Evolutionary conservation across 2,113 vertebrate species (phyloP).

Genomic region (Eurystomus gularis): DNA sequence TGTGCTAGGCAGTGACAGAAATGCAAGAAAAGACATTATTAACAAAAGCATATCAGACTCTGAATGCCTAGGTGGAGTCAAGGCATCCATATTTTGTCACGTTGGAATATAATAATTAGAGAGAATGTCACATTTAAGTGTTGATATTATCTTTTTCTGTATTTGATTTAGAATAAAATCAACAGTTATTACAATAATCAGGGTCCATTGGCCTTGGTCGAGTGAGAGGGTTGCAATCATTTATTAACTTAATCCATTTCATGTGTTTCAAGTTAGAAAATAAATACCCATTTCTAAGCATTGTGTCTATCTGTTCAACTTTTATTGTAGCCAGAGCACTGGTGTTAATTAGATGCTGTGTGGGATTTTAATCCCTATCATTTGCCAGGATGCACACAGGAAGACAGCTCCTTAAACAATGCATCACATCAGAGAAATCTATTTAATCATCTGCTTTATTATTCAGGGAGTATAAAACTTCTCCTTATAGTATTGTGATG

Average conservation of each 20-base stretch:
- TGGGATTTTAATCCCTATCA: slow-evolving; percentile 29
- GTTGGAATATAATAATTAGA: not conserved
- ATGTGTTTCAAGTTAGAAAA: not conserved
- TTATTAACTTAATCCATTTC: slow-evolving; percentile 1
- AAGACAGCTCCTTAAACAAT: slow-evolving; percentile 28
- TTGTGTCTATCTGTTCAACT: not conserved
- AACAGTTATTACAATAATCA: not conserved
- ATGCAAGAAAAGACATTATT: not conserved
- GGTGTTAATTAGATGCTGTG: slow-evolving; percentile 39
- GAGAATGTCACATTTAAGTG: not conserved
- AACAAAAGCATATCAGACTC: not conserved
- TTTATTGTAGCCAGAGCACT: not conserved
- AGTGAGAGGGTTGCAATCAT: not conserved
- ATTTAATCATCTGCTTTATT: slow-evolving; percentile 32
- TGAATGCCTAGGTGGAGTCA: not conserved
- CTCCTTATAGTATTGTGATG: not conserved
- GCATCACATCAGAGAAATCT: slow-evolving; percentile 5
- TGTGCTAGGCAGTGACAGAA: not conserved
- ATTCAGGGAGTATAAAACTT: not conserved
- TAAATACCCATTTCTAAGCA: not conserved
- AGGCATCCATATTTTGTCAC: not conserved
- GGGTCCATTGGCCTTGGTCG: not conserved
- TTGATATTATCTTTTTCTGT: not conserved
- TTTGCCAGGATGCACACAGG: slow-evolving; percentile 1
- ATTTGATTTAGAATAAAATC: not conserved